Conservation (phyloP, 2,113 vertebrate species). For the Diglossa brunneiventris region DNA sequence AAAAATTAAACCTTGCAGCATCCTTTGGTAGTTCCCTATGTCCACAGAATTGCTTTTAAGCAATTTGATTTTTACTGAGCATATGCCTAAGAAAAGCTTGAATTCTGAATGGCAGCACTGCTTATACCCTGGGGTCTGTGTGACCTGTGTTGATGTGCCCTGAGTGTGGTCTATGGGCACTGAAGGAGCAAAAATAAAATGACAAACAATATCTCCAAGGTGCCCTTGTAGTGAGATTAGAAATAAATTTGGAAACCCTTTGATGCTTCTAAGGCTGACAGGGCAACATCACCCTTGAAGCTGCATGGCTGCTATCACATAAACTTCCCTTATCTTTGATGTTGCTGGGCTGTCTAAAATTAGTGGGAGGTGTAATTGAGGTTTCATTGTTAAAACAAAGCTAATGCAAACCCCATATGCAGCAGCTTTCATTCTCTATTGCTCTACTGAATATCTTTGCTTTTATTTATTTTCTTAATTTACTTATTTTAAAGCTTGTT, state of each 20-base stretch:
- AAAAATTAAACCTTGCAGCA: not conserved
- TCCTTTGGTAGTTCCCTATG: not conserved
- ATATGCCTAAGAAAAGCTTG: not conserved
- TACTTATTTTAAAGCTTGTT: not conserved
- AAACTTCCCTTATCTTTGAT: not conserved
- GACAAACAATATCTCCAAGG: not conserved
- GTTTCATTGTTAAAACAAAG: not conserved
- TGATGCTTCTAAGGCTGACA: not conserved
- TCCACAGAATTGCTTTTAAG: not conserved
- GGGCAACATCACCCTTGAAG: not conserved
- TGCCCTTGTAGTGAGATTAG: not conserved
- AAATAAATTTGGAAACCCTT: not conserved
- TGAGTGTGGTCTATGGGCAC: not conserved
- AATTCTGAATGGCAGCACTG: not conserved
- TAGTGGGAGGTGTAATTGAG: not conserved
- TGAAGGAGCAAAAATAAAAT: not conserved
- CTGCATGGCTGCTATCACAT: not conserved
- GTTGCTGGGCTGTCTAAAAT: not conserved
- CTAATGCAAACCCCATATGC: not conserved
- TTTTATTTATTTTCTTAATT: not conserved
- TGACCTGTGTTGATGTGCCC: rapidly evolving
- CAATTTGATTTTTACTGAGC: not conserved
- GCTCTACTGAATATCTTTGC: not conserved
- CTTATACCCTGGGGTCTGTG: rapidly evolving
- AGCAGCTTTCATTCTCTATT: not conserved